phyloP scores from a whole-genome alignment of 2,888 invertebrate species.

The Halictus quadricinctus region DNA sequence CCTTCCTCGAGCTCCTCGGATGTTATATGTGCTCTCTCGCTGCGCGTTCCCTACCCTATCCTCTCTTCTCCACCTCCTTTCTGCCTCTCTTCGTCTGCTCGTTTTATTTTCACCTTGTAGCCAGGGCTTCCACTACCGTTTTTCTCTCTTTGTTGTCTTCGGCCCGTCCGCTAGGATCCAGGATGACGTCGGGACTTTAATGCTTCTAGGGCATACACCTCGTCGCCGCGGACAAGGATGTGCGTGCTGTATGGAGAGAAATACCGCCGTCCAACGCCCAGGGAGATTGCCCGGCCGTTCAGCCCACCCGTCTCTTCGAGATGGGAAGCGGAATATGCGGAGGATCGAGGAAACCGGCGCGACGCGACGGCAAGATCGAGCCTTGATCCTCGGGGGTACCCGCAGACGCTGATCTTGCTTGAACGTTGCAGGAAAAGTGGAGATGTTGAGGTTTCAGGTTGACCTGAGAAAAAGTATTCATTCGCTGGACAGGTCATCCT shows the following conservation, averaged over 20 bases:
- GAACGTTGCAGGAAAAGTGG: background rate
- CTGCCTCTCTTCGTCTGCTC: conserved; percentile 49
- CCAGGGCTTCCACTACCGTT: conserved; percentile 71
- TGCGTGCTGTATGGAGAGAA: conserved; percentile 33
- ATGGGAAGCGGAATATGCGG: conserved; percentile 34
- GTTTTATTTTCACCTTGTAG: conserved; percentile 75
- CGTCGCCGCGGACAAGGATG: conserved; percentile 14
- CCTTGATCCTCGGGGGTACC: background rate
- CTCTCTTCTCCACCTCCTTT: conserved; percentile 22
- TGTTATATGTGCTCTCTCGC: conserved; percentile 57
- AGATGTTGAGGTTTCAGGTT: background rate
- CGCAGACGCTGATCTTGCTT: background rate
- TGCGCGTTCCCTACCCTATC: conserved; percentile 43
- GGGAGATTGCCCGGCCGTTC: conserved; percentile 73
- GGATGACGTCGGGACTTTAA: conserved; percentile 76
- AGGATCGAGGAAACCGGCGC: conserved; percentile 20
- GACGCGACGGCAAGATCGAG: conserved; percentile 3
- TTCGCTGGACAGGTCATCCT: background rate
- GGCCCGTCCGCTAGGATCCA: conserved; percentile 73
- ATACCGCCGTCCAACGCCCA: conserved; percentile 41
- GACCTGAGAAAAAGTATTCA: background rate
- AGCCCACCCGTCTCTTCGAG: conserved; percentile 73
- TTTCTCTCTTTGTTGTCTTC: conserved; percentile 76
- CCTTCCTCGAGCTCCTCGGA: conserved; percentile 46
- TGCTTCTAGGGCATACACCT: conserved; percentile 76